Evolutionary conservation across 2,797 vertebrate genomes (phyloP).

Genomic region (Ceyx erithaca): DNA sequence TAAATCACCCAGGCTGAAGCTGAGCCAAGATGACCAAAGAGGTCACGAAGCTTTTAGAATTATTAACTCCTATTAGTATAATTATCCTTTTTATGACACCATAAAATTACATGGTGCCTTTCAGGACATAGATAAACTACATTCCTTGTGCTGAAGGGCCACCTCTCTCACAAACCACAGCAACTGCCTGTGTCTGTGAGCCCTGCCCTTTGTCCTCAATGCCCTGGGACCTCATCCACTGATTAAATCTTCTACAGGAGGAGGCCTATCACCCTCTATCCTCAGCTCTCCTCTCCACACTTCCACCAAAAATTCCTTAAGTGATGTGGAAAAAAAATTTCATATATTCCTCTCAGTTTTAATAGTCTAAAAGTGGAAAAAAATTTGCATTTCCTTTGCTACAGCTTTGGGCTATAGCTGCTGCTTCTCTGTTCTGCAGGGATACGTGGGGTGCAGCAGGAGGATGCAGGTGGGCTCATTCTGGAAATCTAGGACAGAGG

Average conservation of each 20-base stretch:
- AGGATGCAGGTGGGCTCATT: background rate
- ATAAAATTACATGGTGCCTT: slow-evolving; percentile 59
- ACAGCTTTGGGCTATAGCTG: slow-evolving; percentile 23
- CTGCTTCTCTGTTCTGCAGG: background rate
- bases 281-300: background rate
- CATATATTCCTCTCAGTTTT: background rate
- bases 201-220: background rate
- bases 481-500: slow-evolving; percentile 31
- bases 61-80: slow-evolving; percentile 65
- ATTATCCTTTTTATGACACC: slow-evolving; percentile 58
- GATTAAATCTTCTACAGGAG: background rate
- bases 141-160: background rate
- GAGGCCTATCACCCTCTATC: background rate
- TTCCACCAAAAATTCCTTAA: background rate
- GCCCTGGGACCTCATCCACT: background rate
- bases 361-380: background rate
- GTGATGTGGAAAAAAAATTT: background rate
- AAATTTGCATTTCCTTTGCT: slow-evolving; percentile 21
- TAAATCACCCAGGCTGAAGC: slow-evolving; percentile 1
- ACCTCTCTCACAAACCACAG: background rate
- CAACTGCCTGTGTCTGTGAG: background rate
- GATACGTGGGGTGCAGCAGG: slow-evolving; percentile 23
- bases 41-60: slow-evolving; percentile 57
- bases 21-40: slow-evolving; percentile 59
- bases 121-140: slow-evolving; percentile 40